Base-by-base conservation (phyloP, 2,113 vertebrate genomes). In the Hemiscyllium ocellatum region DNA sequence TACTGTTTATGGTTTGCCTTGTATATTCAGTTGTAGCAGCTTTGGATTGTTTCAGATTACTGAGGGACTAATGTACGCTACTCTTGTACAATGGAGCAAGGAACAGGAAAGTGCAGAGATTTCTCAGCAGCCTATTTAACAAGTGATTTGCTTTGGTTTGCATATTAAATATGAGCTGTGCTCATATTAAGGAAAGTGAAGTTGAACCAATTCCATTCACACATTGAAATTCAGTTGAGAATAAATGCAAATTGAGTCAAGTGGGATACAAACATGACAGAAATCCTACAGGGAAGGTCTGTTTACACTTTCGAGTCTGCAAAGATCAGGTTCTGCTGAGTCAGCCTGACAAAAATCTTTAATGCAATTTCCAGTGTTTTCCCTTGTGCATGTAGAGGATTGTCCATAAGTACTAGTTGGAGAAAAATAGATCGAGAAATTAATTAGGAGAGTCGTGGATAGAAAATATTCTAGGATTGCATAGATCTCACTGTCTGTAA, bases 271-370 rank as follows among this genome's bases (percentile, higher is more conserved):
- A 17, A 52, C 26, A 50, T 72, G 69, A 8, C 26, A 50, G 42
- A 95, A 94, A 20, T 50, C 19, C 33, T 50, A 37, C n/a, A 47
- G 22, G 6, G 68, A 29, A 95, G 13, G 4, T 37, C 7, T 69
- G 65, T 69, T 94, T 69, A 37, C 42, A 47, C 3, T 19, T 95
- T 52, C n/a, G 33, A 24, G 94, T 33, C 26, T 33, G 68, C 15
- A 95, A 26, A 17, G 69, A 95, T 95, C 69, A 95, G 37, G 4
- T 72, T 72, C 37, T 72, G 42, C 66, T 95, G 94, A 95, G 68
- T 72, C 69, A 95, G 69, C 13, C 6, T 76, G 42, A 95, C 10
- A 7, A 4, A 76, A 50, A 61, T n/a, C 29, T 13, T 69, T 6
- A 70, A 70, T 26, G 93, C 42, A 50, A 50, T 47, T 10, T 37